A percentile compares a stretch with the other conserved stretches of the same genome.
These are phyloP conservation scores for Trileptium ribeirensis DNA, from an alignment of 2,888 invertebrate genomes.

Conservation along the genomic window DNA sequence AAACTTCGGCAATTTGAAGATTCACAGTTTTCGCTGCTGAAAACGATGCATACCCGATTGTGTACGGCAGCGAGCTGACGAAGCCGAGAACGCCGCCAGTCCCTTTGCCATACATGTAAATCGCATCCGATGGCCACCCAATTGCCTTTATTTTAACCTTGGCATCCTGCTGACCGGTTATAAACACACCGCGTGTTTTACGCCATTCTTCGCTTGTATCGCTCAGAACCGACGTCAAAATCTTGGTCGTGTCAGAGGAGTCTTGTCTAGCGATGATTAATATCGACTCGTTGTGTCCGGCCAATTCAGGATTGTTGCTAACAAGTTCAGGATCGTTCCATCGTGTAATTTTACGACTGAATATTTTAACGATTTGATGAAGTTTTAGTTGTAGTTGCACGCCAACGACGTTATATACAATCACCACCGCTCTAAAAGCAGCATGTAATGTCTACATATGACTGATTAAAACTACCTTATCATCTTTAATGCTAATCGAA, in stretches of 20 bases:
- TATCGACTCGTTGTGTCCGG: background rate
- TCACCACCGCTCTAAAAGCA: background rate
- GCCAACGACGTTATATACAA: background rate
- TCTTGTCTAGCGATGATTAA: background rate
- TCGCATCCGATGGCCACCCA: background rate
- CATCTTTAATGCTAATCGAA: too few relatives aligned
- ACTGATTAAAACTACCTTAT: too few relatives aligned
- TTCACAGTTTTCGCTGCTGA: background rate
- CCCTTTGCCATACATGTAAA: conserved; percentile 4
- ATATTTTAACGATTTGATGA: background rate
- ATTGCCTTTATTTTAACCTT: background rate
- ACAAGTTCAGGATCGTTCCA: background rate
- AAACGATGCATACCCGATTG: background rate
- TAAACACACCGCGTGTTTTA: background rate
- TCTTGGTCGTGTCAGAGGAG: background rate
- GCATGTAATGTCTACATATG: too few relatives aligned
- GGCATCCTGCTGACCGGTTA: background rate
- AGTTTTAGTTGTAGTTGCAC: background rate
- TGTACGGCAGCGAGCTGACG: background rate
- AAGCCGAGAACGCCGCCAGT: background rate
- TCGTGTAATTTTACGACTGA: background rate
- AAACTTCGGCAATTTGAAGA: background rate
- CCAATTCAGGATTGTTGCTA: background rate
- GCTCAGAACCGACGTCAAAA: background rate
- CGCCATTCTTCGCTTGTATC: background rate